Evolutionary conservation across 1,140 invertebrate genomes (phyloP).

Genomic region (Limonius californicus): DNA sequence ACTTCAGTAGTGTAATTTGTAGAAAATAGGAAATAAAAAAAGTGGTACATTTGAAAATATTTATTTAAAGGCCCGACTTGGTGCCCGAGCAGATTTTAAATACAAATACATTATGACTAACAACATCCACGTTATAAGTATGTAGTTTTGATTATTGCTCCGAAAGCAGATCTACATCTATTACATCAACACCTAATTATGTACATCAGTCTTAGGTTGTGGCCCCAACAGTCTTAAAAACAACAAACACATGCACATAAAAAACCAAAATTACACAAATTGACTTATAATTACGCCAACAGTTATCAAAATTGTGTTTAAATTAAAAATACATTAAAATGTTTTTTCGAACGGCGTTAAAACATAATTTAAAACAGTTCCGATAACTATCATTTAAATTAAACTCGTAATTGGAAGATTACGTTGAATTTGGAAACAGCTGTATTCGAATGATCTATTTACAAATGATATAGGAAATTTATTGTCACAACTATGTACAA

Average conservation of each 20-base stretch:
- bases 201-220: slow-evolving; percentile 10
- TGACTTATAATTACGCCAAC: slow-evolving; percentile 5
- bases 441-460: background rate
- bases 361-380: background rate
- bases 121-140: too few relatives aligned
- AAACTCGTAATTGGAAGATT: background rate
- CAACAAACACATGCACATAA: background rate
- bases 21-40: too few relatives aligned
- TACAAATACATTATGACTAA: too few relatives aligned
- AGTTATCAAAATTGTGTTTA: slow-evolving; percentile 6
- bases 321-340: slow-evolving; percentile 18
- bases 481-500: background rate
- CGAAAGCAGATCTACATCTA: too few relatives aligned
- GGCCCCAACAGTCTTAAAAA: slow-evolving; percentile 6
- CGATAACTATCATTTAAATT: slow-evolving; percentile 1
- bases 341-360: slow-evolving; percentile 2
- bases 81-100: too few relatives aligned
- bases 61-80: too few relatives aligned
- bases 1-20: too few relatives aligned
- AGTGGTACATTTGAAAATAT: too few relatives aligned
- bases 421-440: background rate
- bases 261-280: slow-evolving; percentile 8
- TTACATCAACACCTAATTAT: background rate
- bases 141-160: too few relatives aligned
- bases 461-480: background rate